These are phyloP conservation scores for Lasius platythorax DNA, from an alignment of 2,888 invertebrate species.

Conservation along the genomic window DNA sequence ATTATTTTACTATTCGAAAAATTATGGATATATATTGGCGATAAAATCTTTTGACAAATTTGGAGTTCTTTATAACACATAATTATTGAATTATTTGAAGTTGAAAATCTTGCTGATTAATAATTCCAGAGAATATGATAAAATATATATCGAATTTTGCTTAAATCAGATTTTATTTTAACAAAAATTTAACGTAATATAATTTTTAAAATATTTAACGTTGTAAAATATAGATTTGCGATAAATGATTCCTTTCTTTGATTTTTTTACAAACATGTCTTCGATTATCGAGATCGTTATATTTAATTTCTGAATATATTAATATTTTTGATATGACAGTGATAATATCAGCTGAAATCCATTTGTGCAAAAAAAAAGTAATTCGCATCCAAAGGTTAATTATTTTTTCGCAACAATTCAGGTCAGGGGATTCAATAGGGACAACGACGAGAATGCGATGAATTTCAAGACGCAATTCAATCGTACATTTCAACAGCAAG, in stretches of 20 bases:
- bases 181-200: background rate
- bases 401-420: background rate
- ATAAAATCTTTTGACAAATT: background rate
- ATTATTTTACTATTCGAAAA: background rate
- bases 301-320: slow-evolving; percentile 6
- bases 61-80: background rate
- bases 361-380: background rate
- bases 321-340: background rate
- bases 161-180: background rate
- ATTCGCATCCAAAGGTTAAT: background rate
- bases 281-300: background rate
- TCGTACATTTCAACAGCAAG: background rate
- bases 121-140: background rate
- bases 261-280: background rate
- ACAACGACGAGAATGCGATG: background rate
- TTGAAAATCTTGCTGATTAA: background rate
- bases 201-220: background rate
- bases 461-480: slow-evolving; percentile 23
- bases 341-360: background rate
- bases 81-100: background rate
- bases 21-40: background rate
- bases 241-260: background rate
- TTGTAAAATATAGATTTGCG: background rate
- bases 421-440: background rate
- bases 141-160: background rate